Conservation (phyloP, 2,888 invertebrate genomes). For the Galeruca laticollis region DNA sequence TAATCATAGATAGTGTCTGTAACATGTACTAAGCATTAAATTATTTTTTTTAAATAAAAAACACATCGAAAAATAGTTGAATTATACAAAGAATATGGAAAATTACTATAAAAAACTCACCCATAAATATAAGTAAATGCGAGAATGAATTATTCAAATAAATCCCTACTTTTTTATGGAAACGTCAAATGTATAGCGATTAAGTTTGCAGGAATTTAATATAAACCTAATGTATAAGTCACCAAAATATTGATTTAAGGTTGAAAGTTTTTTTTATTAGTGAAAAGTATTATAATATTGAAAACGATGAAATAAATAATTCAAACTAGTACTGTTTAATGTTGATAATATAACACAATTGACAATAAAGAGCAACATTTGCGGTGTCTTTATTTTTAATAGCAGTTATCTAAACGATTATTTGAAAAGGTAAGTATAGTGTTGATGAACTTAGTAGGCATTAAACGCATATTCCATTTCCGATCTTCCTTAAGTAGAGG, state of each 20-base stretch:
- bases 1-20: background rate
- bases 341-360: conserved; percentile 67
- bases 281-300: conserved; percentile 68
- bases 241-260: conserved; percentile 65
- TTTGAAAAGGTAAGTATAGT: conserved; percentile 10
- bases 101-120: too few species aligned
- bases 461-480: too few species aligned
- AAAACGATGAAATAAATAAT: conserved; percentile 68
- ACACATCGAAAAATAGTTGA: background rate
- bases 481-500: too few species aligned
- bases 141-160: background rate
- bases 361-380: conserved; percentile 68
- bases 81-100: background rate
- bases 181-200: conserved; percentile 63
- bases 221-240: conserved; percentile 65
- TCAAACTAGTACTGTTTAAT: conserved; percentile 67
- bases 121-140: background rate
- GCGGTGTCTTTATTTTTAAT: conserved; percentile 61
- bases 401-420: conserved; percentile 15
- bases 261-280: conserved; percentile 66
- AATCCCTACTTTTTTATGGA: conserved; percentile 59
- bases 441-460: background rate
- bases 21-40: background rate
- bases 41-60: background rate
- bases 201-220: conserved; percentile 65